Evolutionary conservation across 2,888 invertebrate genomes (phyloP), one percentile per base, ranked within the genome.

Genomic region (Conops quadrifasciatus): DNA sequence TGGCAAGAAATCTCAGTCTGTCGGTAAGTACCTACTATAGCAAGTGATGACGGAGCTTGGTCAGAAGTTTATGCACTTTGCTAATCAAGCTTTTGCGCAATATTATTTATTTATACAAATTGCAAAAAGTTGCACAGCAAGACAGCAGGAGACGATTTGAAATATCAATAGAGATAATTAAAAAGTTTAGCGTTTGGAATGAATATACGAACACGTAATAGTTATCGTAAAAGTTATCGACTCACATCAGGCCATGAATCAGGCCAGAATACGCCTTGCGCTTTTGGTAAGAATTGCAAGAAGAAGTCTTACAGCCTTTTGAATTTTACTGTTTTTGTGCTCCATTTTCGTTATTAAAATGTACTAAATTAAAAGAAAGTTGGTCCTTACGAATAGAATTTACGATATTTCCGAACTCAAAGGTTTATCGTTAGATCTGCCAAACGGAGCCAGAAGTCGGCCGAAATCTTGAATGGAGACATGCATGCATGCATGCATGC

Each of bases 1-100:
- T 88, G 77, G 85, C 82, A 73, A 78, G 84, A 69, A 86, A 86
- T 77, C 79, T 86, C 58, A 86, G 82, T 71, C 80, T 85, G 60
- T 76, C 80, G 76, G 86, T 86, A 78, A 84, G 85, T 70, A 30
- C 13, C 24, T 26, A 0, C 11, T n/a, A 21, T 56, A 2, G 19
- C 21, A 13, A 60, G 21, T 19, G 11, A 60, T 5, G n/a, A n/a
- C n/a, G n/a, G n/a, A n/a, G n/a, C n/a, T n/a, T n/a, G n/a, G 1
- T 26, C 13, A 49, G 19, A 51, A 28, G 5, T 24, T 15, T n/a
- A 15, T 62, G 30, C 43, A 62, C 43, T 30, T 11, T n/a, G n/a
- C n/a, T n/a, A n/a, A n/a, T n/a, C n/a, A n/a, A n/a, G 43, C 3
- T 26, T 2, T 16, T 36, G 9, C 7, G 11, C 19, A 16, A n/a